Percentiles rank a stretch among this genome's conserved stretches.
Conservation (phyloP, 2,113 vertebrate genomes). For the Hippocampus mohnikei region DNA sequence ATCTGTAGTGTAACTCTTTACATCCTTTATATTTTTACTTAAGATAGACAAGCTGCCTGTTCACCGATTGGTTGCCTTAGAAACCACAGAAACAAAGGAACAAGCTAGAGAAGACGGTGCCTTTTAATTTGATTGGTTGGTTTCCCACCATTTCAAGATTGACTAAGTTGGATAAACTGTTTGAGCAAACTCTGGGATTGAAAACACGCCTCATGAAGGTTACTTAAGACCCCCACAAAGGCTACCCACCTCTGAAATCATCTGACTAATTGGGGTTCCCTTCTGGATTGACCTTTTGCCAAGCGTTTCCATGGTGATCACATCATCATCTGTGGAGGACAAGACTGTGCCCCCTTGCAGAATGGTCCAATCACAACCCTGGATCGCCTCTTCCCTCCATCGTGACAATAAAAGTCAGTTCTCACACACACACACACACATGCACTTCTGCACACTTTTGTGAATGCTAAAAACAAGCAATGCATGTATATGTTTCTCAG, state of each 20-base stretch:
- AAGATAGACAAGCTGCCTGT: slow-evolving; percentile 73
- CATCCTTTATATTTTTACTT: slow-evolving; percentile 74
- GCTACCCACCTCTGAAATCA: slow-evolving; percentile 15
- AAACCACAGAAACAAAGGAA: slow-evolving; percentile 68
- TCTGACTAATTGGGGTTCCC: slow-evolving; percentile 63
- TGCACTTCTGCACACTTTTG: slow-evolving; percentile 7
- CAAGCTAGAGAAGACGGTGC: slow-evolving; percentile 71
- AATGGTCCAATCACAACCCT: slow-evolving; percentile 80
- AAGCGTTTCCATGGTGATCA: slow-evolving; percentile 81
- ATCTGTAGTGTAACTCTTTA: slow-evolving; percentile 62
- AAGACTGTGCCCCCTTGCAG: slow-evolving; percentile 74
- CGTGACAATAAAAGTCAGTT: slow-evolving; percentile 82
- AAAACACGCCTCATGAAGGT: slow-evolving; percentile 36
- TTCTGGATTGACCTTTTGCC: slow-evolving; percentile 56
- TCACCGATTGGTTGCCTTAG: slow-evolving; percentile 77
- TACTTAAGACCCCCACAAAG: slow-evolving; percentile 23
- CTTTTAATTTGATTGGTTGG: slow-evolving; percentile 69
- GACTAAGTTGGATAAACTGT: slow-evolving; percentile 66
- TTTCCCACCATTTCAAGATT: slow-evolving; percentile 69
- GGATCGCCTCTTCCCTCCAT: slow-evolving; percentile 74
- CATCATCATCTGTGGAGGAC: slow-evolving; percentile 78
- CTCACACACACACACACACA: slow-evolving; percentile 20
- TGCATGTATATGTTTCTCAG: background rate
- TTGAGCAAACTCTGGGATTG: slow-evolving; percentile 64
- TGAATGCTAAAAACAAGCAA: background rate